Evolutionary conservation across 2,113 vertebrate species (phyloP), one percentile per base, ranked within the genome.

Genomic region (Hippolais icterina): DNA sequence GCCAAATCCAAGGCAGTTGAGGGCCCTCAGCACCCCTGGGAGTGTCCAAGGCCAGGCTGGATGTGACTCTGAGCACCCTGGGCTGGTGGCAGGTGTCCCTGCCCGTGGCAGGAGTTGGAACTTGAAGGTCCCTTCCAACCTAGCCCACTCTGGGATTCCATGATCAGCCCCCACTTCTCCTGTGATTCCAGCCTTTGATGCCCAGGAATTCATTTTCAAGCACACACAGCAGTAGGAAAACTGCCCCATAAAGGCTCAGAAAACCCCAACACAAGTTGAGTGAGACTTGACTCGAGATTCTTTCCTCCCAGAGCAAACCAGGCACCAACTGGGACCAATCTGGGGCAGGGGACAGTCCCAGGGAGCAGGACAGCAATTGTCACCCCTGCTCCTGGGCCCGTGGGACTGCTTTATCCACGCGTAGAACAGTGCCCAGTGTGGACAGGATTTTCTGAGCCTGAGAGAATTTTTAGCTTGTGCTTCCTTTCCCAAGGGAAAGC

Each of bases 381-480:
- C 46, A 53, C 2, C 31, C 41, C 47, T 39, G 61, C 3, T 10
- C 42, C 68, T 19, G 31, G 9, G 9, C 23, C 60, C 53, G 2
- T 3, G 39, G n/a, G 11, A 4, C 19, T n/a, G 24, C 7, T 59
- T 28, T 20, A 35, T 10, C 57, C 15, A 11, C 0, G 5, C 39
- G 35, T 1, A 79, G 39, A 29, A n/a, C 5, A 37, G 22, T 1
- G 49, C 37, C 42, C 57, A 70, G 5, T 39, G 37, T 11, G 9
- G 37, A 39, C 37, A 39, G 37, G 37, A 39, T 39, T 39, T 39
- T 39, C 37, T 39, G 37, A 39, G 37, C 37, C 37, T 39, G 37
- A 39, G 37, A 39, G 37, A 39, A 39, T 39, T 39, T 39, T 39
- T 39, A 39, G 37, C 37, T 39, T 39, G 37, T 39, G 37, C 37